Base-by-base conservation (phyloP, 2,888 invertebrate genomes). In the Paralinhomoeus sp. region DNA sequence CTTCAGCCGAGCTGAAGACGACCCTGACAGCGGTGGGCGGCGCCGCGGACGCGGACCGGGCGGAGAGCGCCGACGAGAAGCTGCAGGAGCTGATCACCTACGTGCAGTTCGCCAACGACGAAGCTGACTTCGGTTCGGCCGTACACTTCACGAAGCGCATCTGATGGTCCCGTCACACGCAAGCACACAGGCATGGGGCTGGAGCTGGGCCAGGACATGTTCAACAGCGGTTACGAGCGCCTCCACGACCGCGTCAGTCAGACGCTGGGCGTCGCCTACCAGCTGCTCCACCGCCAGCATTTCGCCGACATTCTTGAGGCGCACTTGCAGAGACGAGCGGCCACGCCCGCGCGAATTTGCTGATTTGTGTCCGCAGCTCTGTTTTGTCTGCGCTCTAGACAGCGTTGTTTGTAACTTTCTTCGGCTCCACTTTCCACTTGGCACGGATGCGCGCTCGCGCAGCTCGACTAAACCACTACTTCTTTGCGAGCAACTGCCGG, bases 71-170 rank as follows among this genome's bases (percentile, higher is more conserved):
- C 9, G 43, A 46, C 43, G 45, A 45, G 9, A 41, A 47, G 20
- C 31, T 54, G n/a, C 34, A 83, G 54, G 79, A 81, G 45, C 67
- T 83, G 1, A 73, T 84, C 47, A 82, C 79, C 3, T 75, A 75
- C 45, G 77, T 82, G 7, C 79, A 75, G 62, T 82, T 83, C 62
- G 91, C 89, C 0, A 75, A 80, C 45, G 91, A 91, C 59, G 91
- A 93, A 63, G 79, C 80, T 59, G 89, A 91, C 63, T 89, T 84
- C 65, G 91, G 27, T 27, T 5, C 5, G 87, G 0, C 7, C 27
- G n/a, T n/a, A n/a, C n/a, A n/a, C n/a, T n/a, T n/a, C n/a, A n/a
- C n/a, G n/a, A n/a, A n/a, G n/a, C n/a, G n/a, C n/a, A n/a, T n/a
- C n/a, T n/a, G n/a, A n/a, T n/a, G n/a, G n/a, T n/a, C n/a, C n/a